Percentiles rank a stretch among this genome's conserved stretches.
Evolutionary conservation across 1,140 invertebrate genomes (phyloP).

Genomic region (Pseudomyrmex flavicornis): DNA sequence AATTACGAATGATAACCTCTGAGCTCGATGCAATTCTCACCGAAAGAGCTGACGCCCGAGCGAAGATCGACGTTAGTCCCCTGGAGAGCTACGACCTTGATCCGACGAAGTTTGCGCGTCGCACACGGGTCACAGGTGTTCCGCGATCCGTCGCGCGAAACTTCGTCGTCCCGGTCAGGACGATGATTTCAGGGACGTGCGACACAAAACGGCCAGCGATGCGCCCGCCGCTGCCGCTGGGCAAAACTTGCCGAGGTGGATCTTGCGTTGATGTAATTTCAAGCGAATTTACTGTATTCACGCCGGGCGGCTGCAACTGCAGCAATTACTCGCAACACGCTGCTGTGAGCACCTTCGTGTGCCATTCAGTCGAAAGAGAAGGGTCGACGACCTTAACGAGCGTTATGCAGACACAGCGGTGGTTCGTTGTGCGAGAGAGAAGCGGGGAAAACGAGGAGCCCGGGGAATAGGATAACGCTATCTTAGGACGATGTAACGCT

Average conservation of each 20-base stretch:
- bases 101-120: conserved; percentile 41
- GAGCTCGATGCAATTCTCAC: not conserved
- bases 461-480: not conserved
- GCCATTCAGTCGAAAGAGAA: conserved; percentile 19
- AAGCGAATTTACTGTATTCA: conserved; percentile 58
- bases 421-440: not conserved
- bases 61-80: conserved; percentile 28
- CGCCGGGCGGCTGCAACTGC: conserved; percentile 49
- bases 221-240: not conserved
- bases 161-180: conserved; percentile 19
- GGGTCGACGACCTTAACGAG: conserved; percentile 52
- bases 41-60: not conserved
- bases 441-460: not conserved
- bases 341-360: conserved; percentile 29
- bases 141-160: conserved; percentile 26
- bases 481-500: not conserved
- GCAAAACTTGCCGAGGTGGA: conserved; percentile 48
- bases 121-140: conserved; percentile 37
- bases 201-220: conserved; percentile 21
- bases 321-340: conserved; percentile 56
- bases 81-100: conserved; percentile 25
- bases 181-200: conserved; percentile 16
- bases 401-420: conserved; percentile 36
- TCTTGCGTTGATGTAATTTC: conserved; percentile 56
- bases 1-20: conserved; percentile 11